phyloP scores from a whole-genome alignment of 2,888 invertebrate species.

The Lumbricus terrestris region DNA sequence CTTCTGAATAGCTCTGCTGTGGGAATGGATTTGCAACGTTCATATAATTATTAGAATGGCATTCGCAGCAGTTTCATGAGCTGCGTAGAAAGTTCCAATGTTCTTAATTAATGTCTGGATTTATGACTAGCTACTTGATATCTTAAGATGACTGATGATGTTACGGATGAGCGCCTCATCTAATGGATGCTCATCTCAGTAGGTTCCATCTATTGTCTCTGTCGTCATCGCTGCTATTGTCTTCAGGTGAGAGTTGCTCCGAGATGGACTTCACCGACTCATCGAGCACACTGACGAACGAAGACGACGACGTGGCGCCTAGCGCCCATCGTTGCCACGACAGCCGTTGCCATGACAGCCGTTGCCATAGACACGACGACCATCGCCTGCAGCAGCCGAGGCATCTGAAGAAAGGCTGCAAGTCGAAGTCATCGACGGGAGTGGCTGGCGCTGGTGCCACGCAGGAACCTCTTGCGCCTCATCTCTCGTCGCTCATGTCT shows the following conservation, averaged over 20 bases:
- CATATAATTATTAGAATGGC: too few relatives aligned
- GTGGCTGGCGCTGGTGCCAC: not conserved
- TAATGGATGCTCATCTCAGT: too few relatives aligned
- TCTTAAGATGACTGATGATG: too few relatives aligned
- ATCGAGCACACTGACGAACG: constrained; percentile 50
- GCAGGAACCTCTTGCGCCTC: not conserved
- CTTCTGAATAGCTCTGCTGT: too few relatives aligned
- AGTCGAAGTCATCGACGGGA: not conserved
- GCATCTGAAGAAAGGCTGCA: not conserved
- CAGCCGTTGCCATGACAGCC: not conserved
- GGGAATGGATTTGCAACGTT: too few relatives aligned
- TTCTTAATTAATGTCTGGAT: too few relatives aligned
- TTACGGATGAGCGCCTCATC: too few relatives aligned
- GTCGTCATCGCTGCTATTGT: not conserved
- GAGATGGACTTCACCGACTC: constrained; percentile 35
- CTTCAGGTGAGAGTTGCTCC: constrained; percentile 7
- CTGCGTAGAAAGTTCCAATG: too few relatives aligned
- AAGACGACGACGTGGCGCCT: constrained; percentile 37
- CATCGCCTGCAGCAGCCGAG: not conserved
- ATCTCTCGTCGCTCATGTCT: not conserved
- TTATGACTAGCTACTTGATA: too few relatives aligned
- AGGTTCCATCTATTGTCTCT: too few relatives aligned
- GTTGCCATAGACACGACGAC: not conserved
- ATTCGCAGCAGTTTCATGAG: too few relatives aligned
- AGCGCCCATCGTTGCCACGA: not conserved